Evolutionary conservation across 2,797 vertebrate species (phyloP).

Genomic region (Eupleurogrammus muticus): DNA sequence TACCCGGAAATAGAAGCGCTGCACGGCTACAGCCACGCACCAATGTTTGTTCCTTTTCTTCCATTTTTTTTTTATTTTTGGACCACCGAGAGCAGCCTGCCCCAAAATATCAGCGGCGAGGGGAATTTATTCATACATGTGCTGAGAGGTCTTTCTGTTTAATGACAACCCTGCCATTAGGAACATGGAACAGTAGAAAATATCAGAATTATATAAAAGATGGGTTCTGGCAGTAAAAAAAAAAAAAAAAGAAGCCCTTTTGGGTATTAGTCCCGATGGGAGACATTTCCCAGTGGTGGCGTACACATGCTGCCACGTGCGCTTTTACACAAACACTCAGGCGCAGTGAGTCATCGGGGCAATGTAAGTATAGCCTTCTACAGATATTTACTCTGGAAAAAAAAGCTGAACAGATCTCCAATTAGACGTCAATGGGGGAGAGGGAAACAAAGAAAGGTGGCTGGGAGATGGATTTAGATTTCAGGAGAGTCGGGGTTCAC

Average conservation of each 20-base stretch:
- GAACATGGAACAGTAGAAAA: conserved; percentile 49
- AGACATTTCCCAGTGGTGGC: not conserved
- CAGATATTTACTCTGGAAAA: conserved; percentile 17
- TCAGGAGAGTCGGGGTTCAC: too few relatives aligned
- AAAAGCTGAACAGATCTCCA: conserved; percentile 7
- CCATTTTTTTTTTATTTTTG: conserved; percentile 7
- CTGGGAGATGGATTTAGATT: not conserved
- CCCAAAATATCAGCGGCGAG: conserved; percentile 42
- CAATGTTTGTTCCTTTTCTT: conserved; percentile 3
- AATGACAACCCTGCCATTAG: conserved; percentile 60
- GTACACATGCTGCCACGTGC: conserved; percentile 11
- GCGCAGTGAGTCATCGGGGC: conserved; percentile 28
- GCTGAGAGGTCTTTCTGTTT: conserved; percentile 50
- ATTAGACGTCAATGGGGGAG: conserved; percentile 8
- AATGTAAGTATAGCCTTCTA: conserved; percentile 16
- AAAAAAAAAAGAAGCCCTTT: conserved; percentile 53
- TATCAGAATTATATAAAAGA: conserved; percentile 36
- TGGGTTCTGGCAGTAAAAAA: conserved; percentile 4
- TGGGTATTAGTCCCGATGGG: conserved; percentile 11
- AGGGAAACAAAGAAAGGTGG: not conserved
- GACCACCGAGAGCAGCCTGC: conserved; percentile 5
- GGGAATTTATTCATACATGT: conserved; percentile 57
- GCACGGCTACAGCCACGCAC: not conserved
- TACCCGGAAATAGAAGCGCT: conserved; percentile 7
- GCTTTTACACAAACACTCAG: conserved; percentile 7